Evolutionary conservation across 2,113 vertebrate species (phyloP), one percentile per base, ranked within the genome.

Genomic region (Xiphias gladius): DNA sequence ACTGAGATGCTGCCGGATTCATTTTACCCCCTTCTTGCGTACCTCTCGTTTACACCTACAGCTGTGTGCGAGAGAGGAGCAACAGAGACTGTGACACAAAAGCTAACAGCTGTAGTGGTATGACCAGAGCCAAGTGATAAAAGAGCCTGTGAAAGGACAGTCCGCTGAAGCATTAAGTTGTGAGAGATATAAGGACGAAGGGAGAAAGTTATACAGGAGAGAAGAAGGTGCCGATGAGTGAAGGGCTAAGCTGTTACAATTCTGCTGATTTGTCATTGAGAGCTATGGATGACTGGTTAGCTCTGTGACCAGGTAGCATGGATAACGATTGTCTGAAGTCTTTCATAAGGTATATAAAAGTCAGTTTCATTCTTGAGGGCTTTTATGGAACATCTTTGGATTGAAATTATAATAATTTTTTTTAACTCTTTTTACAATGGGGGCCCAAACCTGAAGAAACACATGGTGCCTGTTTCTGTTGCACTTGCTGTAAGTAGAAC

Each of bases 101-200:
- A 68, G 72, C 65, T 48, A n/a, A 76, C 72, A 65, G 28, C 80
- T 50, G 71, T 24, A 71, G 52, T 19, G 65, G 76, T 73, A 83
- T 26, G 59, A 73, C 77, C 37, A 20, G 16, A 73, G 52, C 55
- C 54, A 26, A n/a, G 43, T 41, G 67, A 48, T 58, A 46, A 17
- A 63, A 32, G 70, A 32, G 30, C 22, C 30, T 17, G 48, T 52
- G 32, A 52, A 20, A 59, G 73, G 81, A 71, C 71, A 32, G 66
- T 73, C 39, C 28, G 3, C 48, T 81, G 75, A 41, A 87, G 78
- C 64, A 20, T 71, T 59, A 72, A 10, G 55, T 28, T 16, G 54
- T 3, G 41, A 37, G 62, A n/a, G 78, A 62, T 24, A 5, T 22
- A 73, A 32, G 70, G 66, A 78, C 7, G 58, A 64, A 41, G 10